Evolutionary conservation across 2,113 vertebrate genomes (phyloP).

Genomic region (Neodontobutis hainanensis): DNA sequence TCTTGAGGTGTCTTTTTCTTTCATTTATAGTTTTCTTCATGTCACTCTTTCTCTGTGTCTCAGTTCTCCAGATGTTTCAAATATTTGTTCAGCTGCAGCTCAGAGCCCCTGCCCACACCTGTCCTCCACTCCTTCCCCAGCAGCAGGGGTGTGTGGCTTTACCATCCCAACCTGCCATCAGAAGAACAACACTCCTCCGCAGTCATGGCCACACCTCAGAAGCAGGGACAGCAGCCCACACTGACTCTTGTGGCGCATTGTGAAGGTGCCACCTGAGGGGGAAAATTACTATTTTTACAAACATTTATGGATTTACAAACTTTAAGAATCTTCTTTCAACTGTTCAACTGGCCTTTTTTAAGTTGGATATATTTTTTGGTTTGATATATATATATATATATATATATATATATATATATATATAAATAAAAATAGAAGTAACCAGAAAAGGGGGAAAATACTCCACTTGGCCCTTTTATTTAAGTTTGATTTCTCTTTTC

Average conservation of each 20-base stretch:
- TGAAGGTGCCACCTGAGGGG: conserved; percentile 5
- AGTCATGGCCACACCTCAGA: neutral
- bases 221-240: conserved; percentile 1
- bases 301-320: too few relatives aligned
- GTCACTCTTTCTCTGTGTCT: neutral
- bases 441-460: too few relatives aligned
- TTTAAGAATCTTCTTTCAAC: too few relatives aligned
- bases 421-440: too few relatives aligned
- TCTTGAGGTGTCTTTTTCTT: neutral
- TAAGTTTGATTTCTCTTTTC: too few relatives aligned
- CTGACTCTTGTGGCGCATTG: neutral
- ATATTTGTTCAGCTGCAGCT: conserved; percentile 47
- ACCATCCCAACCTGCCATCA: neutral
- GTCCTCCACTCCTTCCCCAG: neutral
- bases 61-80: conserved; percentile 59
- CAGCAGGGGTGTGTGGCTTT: conserved; percentile 10
- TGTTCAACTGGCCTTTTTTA: too few relatives aligned
- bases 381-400: too few relatives aligned
- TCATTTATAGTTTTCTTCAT: neutral
- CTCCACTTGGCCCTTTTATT: too few relatives aligned
- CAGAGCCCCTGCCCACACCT: conserved; percentile 21
- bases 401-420: too few relatives aligned
- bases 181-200: conserved; percentile 7
- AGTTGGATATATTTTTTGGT: too few relatives aligned
- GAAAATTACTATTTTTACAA: neutral